phyloP scores from a whole-genome alignment of 92 coral and sea anemone species.

The Montipora capitata region DNA sequence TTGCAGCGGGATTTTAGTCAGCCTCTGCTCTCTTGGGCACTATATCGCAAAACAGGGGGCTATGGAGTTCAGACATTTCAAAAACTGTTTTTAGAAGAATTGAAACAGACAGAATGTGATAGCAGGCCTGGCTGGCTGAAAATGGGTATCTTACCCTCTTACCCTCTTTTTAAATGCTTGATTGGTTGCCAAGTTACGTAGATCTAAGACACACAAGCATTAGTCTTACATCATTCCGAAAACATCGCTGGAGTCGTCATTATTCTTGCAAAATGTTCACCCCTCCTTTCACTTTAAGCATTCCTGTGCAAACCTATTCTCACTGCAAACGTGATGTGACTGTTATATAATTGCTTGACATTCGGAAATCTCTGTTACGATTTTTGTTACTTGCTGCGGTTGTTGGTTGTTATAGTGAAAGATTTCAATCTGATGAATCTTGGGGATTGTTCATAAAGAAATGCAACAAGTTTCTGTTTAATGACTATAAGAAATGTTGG shows the following conservation, averaged over 20 bases:
- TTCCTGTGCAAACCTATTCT: not conserved
- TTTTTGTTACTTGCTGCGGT: not conserved
- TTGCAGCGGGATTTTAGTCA: not conserved
- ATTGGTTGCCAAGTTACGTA: not conserved
- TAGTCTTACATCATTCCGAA: not conserved
- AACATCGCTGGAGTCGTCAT: not conserved
- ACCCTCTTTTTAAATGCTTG: too few species aligned
- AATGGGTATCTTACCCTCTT: not conserved
- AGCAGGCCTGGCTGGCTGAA: not conserved
- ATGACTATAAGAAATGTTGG: too few species aligned
- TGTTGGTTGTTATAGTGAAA: conserved; percentile 1
- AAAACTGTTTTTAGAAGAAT: not conserved
- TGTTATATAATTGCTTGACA: not conserved
- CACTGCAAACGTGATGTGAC: not conserved
- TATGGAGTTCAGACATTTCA: not conserved
- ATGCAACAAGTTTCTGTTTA: not conserved
- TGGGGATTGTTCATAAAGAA: not conserved
- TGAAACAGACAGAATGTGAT: not conserved
- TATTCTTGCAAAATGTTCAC: not conserved
- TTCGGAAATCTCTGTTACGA: not conserved
- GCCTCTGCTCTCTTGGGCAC: not conserved
- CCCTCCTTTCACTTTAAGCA: not conserved
- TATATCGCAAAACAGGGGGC: not conserved
- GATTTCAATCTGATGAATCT: not conserved
- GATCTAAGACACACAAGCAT: not conserved